Evolutionary conservation across 2,113 vertebrate genomes (phyloP).

Genomic region (Poecilia latipinna): DNA sequence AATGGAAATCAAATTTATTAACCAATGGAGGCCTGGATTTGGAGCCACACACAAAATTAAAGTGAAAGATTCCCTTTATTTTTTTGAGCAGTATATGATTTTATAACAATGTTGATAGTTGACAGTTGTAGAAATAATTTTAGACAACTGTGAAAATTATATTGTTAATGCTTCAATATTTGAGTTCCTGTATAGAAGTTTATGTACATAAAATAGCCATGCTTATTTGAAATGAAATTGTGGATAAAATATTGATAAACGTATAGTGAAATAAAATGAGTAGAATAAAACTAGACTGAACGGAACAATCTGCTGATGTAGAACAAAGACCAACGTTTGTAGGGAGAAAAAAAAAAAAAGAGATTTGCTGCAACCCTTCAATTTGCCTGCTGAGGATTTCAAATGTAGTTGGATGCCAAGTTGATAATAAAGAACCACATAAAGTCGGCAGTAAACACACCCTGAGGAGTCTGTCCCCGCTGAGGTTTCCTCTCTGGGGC

Average conservation of each 20-base stretch:
- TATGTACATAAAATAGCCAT: background rate
- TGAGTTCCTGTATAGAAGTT: no score
- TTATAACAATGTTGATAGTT: background rate
- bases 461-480: slow-evolving; percentile 39
- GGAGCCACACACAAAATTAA: no score
- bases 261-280: background rate
- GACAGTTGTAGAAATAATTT: background rate
- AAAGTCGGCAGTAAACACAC: slow-evolving; percentile 68
- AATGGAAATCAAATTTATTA: no score
- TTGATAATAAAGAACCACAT: slow-evolving; percentile 72
- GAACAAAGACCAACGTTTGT: background rate
- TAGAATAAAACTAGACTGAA: background rate
- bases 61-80: no score
- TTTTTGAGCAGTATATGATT: no score
- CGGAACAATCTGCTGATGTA: background rate
- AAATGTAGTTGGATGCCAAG: slow-evolving; percentile 54
- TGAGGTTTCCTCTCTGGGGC: slow-evolving; percentile 57
- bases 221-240: background rate
- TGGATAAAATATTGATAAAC: background rate
- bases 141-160: no score
- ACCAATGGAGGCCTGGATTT: no score
- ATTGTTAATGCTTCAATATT: no score
- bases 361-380: slow-evolving; percentile 57
- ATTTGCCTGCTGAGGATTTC: slow-evolving; percentile 59
- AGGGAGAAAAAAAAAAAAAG: slow-evolving; percentile 24